Percentiles rank a stretch among this genome's conserved stretches.
Evolutionary conservation across 2,888 invertebrate genomes (phyloP).

Genomic region (Ophion obscuratus): DNA sequence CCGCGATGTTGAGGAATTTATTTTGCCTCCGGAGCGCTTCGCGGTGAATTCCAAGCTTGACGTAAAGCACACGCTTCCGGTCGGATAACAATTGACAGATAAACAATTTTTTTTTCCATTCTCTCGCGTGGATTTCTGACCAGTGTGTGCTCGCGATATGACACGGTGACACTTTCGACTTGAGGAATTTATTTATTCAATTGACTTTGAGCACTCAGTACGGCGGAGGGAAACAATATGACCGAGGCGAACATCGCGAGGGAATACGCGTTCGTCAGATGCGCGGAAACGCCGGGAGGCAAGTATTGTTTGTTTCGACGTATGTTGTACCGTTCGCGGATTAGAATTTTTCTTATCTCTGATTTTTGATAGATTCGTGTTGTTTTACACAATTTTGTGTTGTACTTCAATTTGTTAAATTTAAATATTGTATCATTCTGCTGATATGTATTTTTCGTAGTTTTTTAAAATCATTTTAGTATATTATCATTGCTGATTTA

Average conservation of each 20-base stretch:
- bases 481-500: no score
- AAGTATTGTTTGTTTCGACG: slow-evolving; percentile 24
- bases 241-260: slow-evolving; percentile 27
- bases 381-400: not conserved
- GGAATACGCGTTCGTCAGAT: slow-evolving; percentile 41
- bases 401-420: not conserved
- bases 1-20: slow-evolving; percentile 21
- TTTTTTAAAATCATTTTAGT: no score
- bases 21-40: slow-evolving; percentile 25
- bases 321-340: not conserved
- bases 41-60: slow-evolving; percentile 5
- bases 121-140: not conserved
- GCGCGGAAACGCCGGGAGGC: slow-evolving; percentile 60
- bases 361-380: not conserved
- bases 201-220: not conserved
- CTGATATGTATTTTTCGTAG: not conserved
- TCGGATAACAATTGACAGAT: slow-evolving; percentile 10
- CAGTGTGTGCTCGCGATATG: not conserved
- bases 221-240: slow-evolving; percentile 33
- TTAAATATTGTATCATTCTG: not conserved
- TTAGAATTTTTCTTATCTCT: not conserved
- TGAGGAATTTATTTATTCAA: slow-evolving; percentile 1
- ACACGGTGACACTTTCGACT: not conserved
- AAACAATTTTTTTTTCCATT: slow-evolving; percentile 10
- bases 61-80: slow-evolving; percentile 20